Base-by-base conservation (phyloP, 2,797 vertebrate species). In the Acanthurus leucopareius region DNA sequence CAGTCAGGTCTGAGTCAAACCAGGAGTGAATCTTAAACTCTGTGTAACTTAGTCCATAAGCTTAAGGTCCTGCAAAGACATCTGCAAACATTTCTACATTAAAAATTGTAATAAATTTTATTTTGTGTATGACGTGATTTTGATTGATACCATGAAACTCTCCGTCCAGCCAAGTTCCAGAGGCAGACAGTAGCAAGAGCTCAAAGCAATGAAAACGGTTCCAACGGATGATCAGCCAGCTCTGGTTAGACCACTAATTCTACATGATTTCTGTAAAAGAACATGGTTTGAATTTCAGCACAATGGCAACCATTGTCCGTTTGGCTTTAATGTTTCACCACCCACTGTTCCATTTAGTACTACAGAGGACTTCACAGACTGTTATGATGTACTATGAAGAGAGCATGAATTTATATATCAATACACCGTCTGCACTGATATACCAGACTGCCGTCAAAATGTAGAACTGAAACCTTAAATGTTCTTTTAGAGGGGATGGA, bases 1-100 rank as follows among this genome's bases (percentile, higher is more conserved):
- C 85, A 95, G 95, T 83, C 97, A 98, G 96, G 97, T 98, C 88
- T 7, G 74, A 75, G 54, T 19, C 4, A 40, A n/a, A 13, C 60
- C n/a, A 22, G 25, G 15, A 42, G 49, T n/a, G 38, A 5, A n/a
- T 28, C 56, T 17, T 3, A 45, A 80, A 61, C 49, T 51, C 42
- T 14, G 45, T 40, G 64, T 47, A 2, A 66, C 22, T 48, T 59
- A 44, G 44, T 45, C 38, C 38, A 19, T n/a, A 7, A 17, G 20
- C 14, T 35, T 11, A n/a, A 10, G 4, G 14, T 57, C 65, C 11
- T 66, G 20, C 19, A 35, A 44, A 61, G 44, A 73, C 16, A 65
- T 49, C 15, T 42, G 6, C 32, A 56, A 14, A 6, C 40, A 53
- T 28, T 59, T 35, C 54, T 60, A 40, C 44, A 13, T 54, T 32